Evolutionary conservation across 2,888 invertebrate genomes (phyloP), one percentile per base, ranked within the genome.

Genomic region (Villa cingulata): DNA sequence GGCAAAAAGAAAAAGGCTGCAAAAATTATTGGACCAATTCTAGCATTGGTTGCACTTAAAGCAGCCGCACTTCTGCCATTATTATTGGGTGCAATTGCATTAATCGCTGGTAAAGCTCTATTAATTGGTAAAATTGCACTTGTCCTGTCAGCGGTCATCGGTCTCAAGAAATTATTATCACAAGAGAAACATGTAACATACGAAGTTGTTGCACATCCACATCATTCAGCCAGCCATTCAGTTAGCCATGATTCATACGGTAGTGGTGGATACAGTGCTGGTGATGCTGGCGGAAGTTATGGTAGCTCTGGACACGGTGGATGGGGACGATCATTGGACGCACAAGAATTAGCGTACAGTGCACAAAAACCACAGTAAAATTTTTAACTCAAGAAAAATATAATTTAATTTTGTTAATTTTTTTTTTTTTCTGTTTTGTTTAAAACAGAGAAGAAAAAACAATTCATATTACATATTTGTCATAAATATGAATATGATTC

Each of bases 111-210:
- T 49, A 88, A 88, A 66, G 88, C 88, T 43, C 71, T 88, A 58
- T 67, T 88, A 55, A 81, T 88, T 59, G 88, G 88, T 64, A 88
- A 88, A 70, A 77, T 88, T 60, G 88, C 88, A 27, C 72, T 88
- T 54, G 85, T 88, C 41, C 73, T 88, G 42, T 86, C 87, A 1
- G 83, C 84, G 45, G 82, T 88, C 50, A 87, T 88, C 59, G 87
- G 87, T 4, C 69, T 88, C 65, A 87, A 87, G 74, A 88, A 88
- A 65, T 71, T 88, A 44, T 68, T 88, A 55, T 80, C 82, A 2
- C 81, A 82, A 61, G 82, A 85, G 69, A 88, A 87, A 63, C 86
- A 86, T 62, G 88, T 88, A 54, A 88, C 88, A 5, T 88, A 88
- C 62, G 88, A 88, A 64, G 87, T 88, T 34, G 86, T 88, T 1